phyloP scores from a whole-genome alignment of 2,797 vertebrate species.

The Myoxocephalus aenaeus region DNA sequence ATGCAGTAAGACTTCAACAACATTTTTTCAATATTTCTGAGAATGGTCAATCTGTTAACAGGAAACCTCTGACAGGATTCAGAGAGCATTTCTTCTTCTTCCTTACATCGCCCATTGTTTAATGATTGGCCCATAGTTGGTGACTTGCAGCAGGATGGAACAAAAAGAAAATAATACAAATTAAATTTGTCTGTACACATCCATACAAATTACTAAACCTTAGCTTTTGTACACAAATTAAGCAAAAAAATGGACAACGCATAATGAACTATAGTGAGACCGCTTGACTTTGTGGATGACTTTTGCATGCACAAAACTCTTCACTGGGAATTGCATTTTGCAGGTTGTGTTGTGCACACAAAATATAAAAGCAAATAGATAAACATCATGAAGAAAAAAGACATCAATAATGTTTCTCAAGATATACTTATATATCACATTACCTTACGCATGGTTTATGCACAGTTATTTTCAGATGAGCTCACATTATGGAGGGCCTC shows the following conservation, averaged over 20 bases:
- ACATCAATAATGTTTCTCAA: not conserved
- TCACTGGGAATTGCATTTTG: not conserved
- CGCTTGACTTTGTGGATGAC: too few relatives aligned
- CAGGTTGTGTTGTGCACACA: not conserved
- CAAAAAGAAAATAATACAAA: not conserved
- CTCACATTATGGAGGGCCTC: too few relatives aligned
- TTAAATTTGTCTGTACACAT: not conserved
- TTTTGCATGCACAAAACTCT: not conserved
- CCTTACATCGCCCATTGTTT: not conserved
- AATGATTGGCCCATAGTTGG: not conserved
- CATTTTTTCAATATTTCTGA: not conserved
- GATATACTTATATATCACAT: not conserved
- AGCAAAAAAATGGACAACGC: not conserved
- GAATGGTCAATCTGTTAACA: not conserved
- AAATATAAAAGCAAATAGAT: not conserved
- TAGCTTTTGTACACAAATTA: not conserved
- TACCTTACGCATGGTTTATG: not conserved
- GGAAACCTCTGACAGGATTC: not conserved
- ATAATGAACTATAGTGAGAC: too few relatives aligned
- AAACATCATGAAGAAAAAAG: not conserved
- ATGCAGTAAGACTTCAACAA: not conserved
- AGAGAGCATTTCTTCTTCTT: not conserved
- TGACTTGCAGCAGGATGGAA: not conserved
- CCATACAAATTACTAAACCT: too few relatives aligned
- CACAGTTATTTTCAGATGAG: not conserved